Evolutionary conservation across 2,888 invertebrate species (phyloP).

Genomic region (Pandemis corylana): DNA sequence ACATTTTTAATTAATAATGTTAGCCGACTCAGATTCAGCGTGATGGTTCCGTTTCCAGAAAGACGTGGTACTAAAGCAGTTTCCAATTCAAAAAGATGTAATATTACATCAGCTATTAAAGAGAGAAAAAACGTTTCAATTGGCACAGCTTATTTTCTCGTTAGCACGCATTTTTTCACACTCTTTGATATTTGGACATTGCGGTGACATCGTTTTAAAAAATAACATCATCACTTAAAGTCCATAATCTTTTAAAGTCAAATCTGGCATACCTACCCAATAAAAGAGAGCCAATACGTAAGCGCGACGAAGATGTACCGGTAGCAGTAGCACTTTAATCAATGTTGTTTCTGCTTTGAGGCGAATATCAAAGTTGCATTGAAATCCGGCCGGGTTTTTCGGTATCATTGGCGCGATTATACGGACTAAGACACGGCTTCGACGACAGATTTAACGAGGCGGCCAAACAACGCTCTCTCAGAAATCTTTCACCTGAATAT

Average conservation of each 20-base stretch:
- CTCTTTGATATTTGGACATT: not conserved
- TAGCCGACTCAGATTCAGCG: too few species aligned
- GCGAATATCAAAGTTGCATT: constrained; percentile 72
- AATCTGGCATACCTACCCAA: not conserved
- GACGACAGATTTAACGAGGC: constrained; percentile 80
- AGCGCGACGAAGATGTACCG: not conserved
- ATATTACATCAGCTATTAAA: too few species aligned
- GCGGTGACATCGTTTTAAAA: not conserved
- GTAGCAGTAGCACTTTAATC: constrained; percentile 54
- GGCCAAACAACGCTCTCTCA: constrained; percentile 75
- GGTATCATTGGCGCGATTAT: constrained; percentile 83
- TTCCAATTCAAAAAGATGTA: too few species aligned
- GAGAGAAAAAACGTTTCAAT: too few species aligned
- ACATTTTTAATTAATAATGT: too few species aligned
- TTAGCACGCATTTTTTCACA: not conserved
- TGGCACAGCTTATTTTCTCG: too few species aligned
- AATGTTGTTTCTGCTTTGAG: constrained; percentile 77
- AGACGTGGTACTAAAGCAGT: too few species aligned
- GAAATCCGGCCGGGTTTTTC: constrained; percentile 76
- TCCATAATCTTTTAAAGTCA: not conserved
- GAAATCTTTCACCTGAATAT: constrained; percentile 84
- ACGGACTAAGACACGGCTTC: constrained; percentile 63
- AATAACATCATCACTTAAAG: not conserved
- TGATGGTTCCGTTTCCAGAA: too few species aligned
- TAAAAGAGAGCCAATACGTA: not conserved